phyloP scores from a whole-genome alignment of 2,797 vertebrate genomes.

The Bovichtus diacanthus region DNA sequence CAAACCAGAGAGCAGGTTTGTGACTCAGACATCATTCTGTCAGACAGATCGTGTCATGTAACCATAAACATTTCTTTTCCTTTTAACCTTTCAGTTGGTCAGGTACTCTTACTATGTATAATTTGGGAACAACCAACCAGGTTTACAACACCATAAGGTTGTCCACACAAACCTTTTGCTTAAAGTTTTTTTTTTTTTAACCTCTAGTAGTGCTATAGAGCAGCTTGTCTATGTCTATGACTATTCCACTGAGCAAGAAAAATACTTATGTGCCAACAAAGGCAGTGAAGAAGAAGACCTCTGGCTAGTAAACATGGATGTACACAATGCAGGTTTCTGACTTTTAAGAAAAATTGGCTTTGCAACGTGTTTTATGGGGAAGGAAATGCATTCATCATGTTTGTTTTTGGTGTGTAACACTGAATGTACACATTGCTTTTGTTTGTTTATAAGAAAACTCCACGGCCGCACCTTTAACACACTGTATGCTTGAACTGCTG shows the following conservation, averaged over 20 bases:
- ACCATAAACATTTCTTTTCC: background rate
- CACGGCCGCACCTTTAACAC: background rate
- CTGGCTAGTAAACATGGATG: background rate
- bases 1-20: slow-evolving; percentile 94
- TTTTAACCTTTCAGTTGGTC: background rate
- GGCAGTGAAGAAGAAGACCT: background rate
- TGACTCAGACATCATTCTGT: background rate
- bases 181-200: background rate
- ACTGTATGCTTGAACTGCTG: slow-evolving; percentile 1
- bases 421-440: background rate
- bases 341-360: background rate
- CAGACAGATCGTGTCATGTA: background rate
- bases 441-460: slow-evolving; percentile 6
- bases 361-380: background rate
- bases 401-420: background rate
- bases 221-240: background rate
- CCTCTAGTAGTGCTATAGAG: background rate
- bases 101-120: background rate
- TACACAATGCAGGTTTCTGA: background rate
- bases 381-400: background rate
- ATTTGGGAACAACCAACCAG: background rate
- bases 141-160: background rate
- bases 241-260: background rate
- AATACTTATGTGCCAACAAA: background rate
- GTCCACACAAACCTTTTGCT: background rate